Base-by-base conservation (phyloP, 2,113 vertebrate genomes). In the Emydocephalus ijimae region DNA sequence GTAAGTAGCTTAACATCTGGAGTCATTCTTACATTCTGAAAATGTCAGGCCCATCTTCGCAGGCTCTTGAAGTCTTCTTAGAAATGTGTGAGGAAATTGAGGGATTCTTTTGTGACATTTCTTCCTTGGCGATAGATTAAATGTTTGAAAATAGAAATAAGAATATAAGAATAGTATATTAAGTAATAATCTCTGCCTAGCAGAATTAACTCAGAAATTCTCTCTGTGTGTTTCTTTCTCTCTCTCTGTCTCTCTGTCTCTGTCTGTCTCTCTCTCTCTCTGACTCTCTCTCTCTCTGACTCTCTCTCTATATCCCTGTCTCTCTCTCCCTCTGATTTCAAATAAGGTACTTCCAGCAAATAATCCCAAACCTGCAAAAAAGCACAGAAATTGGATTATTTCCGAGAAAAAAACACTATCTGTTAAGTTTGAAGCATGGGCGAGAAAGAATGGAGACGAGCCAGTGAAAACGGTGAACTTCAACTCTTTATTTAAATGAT, bases 121-220 rank as follows among this genome's bases (percentile, higher is more conserved):
- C 87, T 92, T 92, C 54, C 88, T 57, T 1, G 7, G 20, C 5
- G 24, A 85, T 74, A 14, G 21, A 91, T 69, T 4, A 2, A 10
- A n/a, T n/a, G 64, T 14, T 15, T 15, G 29, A 69, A 69, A 23
- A 57, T 23, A 23, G 56, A 59, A 69, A 69, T 69, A 69, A n/a
- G 29, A 69, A 5, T n/a, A 69, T 14, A n/a, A n/a, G 12, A 64
- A 95, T 24, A 59, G 7, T 59, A 96, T 92, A 88, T 94, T 52
- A 50, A 92, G 91, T 89, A 92, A 94, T 94, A 91, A 93, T 90
- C 43, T 2, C 85, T 1, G 34, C 55, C 61, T 21, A 81, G 88
- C 87, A 3, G 23, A 57, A 93, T 56, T 45, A 52, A 1, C 57
- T 3, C 20, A 18, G 94, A 39, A 89, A 85, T 26, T 61, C 11